A percentile compares a stretch with the other conserved stretches of the same genome.
These are phyloP conservation scores for Sylvia atricapilla DNA, from an alignment of 2,113 vertebrate species.

Conservation along the genomic window DNA sequence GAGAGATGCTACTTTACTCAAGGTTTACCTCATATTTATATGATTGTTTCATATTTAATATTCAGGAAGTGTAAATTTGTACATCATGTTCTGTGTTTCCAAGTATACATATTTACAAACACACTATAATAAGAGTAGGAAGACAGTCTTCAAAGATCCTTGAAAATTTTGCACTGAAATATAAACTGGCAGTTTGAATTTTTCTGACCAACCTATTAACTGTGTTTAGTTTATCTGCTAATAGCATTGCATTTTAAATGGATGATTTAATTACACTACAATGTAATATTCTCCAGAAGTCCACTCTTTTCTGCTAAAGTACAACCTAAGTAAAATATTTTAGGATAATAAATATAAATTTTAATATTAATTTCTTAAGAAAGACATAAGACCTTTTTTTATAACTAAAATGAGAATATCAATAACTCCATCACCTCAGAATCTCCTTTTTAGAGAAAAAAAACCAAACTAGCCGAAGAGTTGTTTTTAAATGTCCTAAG, in stretches of 20 bases:
- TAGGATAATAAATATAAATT: background rate
- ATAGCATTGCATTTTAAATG: background rate
- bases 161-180: background rate
- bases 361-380: background rate
- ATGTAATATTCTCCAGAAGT: background rate
- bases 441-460: background rate
- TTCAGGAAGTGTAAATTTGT: background rate
- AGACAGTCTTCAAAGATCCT: background rate
- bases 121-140: background rate
- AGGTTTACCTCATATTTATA: background rate
- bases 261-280: background rate
- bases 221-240: too few species aligned
- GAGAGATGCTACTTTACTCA: background rate
- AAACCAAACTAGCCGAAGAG: background rate
- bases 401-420: background rate
- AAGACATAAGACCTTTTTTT: background rate
- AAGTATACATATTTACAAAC: background rate
- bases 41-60: background rate
- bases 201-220: background rate
- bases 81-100: background rate
- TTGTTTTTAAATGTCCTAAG: background rate
- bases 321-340: background rate
- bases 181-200: background rate
- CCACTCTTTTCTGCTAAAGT: background rate
- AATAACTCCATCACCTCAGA: background rate